Evolutionary conservation across 2,797 vertebrate genomes (phyloP).

Genomic region (Scarus forsteni): DNA sequence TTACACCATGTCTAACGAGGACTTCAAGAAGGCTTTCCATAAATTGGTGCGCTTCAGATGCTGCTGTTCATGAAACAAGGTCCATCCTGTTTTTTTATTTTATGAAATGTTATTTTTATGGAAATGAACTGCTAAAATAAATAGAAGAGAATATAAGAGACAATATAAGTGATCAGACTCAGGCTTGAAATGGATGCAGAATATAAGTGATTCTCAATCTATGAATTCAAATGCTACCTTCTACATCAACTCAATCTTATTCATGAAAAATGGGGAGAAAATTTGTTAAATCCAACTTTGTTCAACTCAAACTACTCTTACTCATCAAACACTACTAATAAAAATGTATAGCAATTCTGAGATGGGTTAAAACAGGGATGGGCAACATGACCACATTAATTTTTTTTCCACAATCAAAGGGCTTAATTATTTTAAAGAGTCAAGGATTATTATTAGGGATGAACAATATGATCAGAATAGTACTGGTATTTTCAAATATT

Average conservation of each 20-base stretch:
- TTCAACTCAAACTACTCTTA: too few relatives aligned
- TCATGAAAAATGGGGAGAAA: too few relatives aligned
- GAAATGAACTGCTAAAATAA: background rate
- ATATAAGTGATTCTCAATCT: background rate
- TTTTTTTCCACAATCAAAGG: too few relatives aligned
- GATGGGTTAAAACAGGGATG: conserved; percentile 1
- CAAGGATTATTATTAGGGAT: too few relatives aligned
- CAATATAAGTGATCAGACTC: background rate
- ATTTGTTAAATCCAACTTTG: too few relatives aligned
- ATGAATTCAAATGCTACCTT: background rate
- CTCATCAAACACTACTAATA: too few relatives aligned
- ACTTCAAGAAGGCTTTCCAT: conserved; percentile 98
- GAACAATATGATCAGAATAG: too few relatives aligned
- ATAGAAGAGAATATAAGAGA: background rate
- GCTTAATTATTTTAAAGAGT: too few relatives aligned
- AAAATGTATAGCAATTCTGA: background rate
- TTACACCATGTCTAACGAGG: conserved; percentile 98
- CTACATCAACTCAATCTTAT: too few relatives aligned
- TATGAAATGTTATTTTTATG: conserved; percentile 18
- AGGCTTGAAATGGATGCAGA: conserved; percentile 5
- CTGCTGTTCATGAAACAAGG: conserved; percentile 68
- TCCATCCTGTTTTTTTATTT: background rate
- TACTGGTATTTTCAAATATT: too few relatives aligned
- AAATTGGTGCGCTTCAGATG: conserved; percentile 94
- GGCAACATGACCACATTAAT: too few relatives aligned